Evolutionary conservation across 1,140 invertebrate species (phyloP), one percentile per base, ranked within the genome.

Genomic region (Vanessa atalanta): DNA sequence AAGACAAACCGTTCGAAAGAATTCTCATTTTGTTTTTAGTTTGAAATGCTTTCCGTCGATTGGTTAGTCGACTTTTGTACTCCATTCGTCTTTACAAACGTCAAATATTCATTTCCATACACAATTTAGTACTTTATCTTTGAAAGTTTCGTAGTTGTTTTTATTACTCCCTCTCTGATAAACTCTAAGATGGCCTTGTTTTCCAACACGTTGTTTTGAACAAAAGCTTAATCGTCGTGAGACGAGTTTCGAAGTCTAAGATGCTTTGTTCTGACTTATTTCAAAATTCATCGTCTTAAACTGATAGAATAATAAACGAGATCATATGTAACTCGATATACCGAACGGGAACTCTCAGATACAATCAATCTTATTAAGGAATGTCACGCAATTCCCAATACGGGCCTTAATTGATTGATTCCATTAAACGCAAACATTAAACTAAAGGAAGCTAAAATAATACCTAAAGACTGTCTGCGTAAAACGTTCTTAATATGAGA

Each of bases 81-180:
- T 47, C 61, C 7, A 23, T 61, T 65, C 26, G 15, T 43, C 47
- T 16, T 65, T 50, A 60, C 66, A 37, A 60, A 60, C 31, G 26
- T 68, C 55, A 68, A 43, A 68, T 65, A 72, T 65, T 65, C 63
- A 72, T 65, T 65, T 70, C 64, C 55, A 53, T 53, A 61, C 69
- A 47, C 70, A 37, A 72, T 65, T 72, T 47, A 48, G 53, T 68
- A 57, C 55, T 53, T 47, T 16, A 72, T 72, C 70, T 55, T 16
- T 23, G 16, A 26, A 65, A 72, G 61, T 72, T 72, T 72, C 63
- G 51, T 47, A 63, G 50, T 65, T 72, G 37, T 55, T 72, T 68
- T 72, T 65, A 72, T 72, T 71, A 65, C 69, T 55, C 20, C 1
- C 1, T 65, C 55, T 65, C 47, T 55, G 70, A 68, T 68, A 68